phyloP scores from a whole-genome alignment of 2,888 invertebrate species.

The Petrolisthes cinctipes region DNA sequence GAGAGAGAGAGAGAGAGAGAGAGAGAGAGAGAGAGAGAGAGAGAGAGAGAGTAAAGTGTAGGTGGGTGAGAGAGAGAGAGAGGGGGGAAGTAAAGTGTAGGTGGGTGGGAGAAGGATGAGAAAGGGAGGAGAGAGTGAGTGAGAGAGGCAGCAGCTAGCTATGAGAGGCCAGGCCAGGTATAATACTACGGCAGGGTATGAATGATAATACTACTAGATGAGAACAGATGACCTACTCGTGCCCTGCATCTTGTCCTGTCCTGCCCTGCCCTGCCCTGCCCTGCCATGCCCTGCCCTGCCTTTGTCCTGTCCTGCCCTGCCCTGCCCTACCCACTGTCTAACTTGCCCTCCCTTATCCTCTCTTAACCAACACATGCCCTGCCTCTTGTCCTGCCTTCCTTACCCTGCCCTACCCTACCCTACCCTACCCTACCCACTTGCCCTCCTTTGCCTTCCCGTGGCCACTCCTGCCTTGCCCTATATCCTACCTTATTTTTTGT shows the following conservation, averaged over 20 bases:
- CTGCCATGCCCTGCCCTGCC: neutral
- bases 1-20: too few relatives aligned
- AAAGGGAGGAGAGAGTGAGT: neutral
- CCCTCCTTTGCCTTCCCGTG: neutral
- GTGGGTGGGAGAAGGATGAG: neutral
- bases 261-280: neutral
- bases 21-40: too few relatives aligned
- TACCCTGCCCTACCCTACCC: neutral
- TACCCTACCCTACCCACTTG: neutral
- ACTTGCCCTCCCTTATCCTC: neutral
- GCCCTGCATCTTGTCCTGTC: neutral
- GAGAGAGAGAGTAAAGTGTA: too few relatives aligned
- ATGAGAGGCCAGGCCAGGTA: neutral
- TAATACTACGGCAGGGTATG: slow-evolving; percentile 19
- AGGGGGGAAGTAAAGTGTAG: too few relatives aligned
- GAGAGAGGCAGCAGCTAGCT: too few relatives aligned
- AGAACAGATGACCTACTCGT: slow-evolving; percentile 39
- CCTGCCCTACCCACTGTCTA: neutral
- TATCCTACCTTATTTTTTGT: neutral
- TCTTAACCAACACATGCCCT: neutral
- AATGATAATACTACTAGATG: slow-evolving; percentile 33
- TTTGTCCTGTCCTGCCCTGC: neutral
- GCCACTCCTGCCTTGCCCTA: neutral
- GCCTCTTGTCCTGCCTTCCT: neutral
- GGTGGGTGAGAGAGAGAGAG: too few relatives aligned